A percentile compares a stretch with the other conserved stretches of the same genome.
Evolutionary conservation across 2,797 vertebrate species (phyloP).

Genomic region (Eptatretus atami): DNA sequence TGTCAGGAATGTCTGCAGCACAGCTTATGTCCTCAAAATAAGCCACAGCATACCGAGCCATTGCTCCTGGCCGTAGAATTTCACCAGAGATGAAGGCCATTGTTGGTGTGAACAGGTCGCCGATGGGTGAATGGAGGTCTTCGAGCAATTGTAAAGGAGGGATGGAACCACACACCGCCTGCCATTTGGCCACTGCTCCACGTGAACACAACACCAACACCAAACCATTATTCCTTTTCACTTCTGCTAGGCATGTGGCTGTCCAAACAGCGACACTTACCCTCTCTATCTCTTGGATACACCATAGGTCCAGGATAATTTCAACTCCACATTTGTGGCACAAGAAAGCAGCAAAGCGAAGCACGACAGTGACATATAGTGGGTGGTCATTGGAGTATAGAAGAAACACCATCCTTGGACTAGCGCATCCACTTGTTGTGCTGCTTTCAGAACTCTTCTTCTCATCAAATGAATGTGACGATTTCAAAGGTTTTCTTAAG

Average conservation of each 20-base stretch:
- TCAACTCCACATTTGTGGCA: conserved; percentile 38
- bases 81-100: conserved; percentile 50
- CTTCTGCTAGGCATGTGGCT: conserved; percentile 32
- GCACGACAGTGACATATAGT: conserved; percentile 42
- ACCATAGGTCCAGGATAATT: conserved; percentile 43
- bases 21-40: conserved; percentile 42
- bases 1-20: conserved; percentile 33
- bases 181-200: conserved; percentile 63
- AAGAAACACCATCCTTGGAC: conserved; percentile 30
- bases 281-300: conserved; percentile 28
- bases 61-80: conserved; percentile 33
- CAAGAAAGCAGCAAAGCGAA: conserved; percentile 55
- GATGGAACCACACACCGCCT: conserved; percentile 24
- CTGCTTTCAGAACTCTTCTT: too few species aligned
- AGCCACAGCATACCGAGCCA: conserved; percentile 48
- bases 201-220: conserved; percentile 54
- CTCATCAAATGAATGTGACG: too few species aligned
- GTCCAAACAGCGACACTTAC: conserved; percentile 46
- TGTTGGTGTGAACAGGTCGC: conserved; percentile 53
- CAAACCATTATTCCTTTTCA: conserved; percentile 29
- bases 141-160: conserved; percentile 21
- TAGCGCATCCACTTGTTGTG: too few species aligned
- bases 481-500: too few species aligned
- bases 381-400: conserved; percentile 66
- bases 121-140: conserved; percentile 23